Evolutionary conservation across 2,113 vertebrate genomes (phyloP).

Genomic region (Callopanchax toddi): DNA sequence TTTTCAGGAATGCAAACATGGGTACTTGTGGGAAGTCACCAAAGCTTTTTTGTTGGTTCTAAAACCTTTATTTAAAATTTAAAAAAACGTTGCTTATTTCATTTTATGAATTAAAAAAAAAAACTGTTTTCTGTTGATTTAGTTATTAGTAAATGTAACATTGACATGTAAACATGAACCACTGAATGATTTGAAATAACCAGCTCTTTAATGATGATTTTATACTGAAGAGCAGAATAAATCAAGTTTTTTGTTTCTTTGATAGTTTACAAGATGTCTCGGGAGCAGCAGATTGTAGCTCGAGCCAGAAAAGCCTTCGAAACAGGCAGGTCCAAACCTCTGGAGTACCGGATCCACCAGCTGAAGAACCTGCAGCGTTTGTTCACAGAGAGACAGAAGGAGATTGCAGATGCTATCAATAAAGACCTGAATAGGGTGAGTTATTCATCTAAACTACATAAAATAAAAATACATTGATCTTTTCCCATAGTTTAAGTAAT

Average conservation of each 20-base stretch:
- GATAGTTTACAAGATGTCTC: slow-evolving; percentile 73
- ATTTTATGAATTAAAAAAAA: too few species aligned
- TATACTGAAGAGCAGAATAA: too few species aligned
- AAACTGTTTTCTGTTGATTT: too few species aligned
- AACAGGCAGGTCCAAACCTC: slow-evolving; percentile 78
- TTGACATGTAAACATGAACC: too few species aligned
- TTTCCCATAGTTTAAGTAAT: too few species aligned
- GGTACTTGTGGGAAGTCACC: background rate
- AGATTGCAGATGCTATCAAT: slow-evolving; percentile 80
- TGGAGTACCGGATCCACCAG: slow-evolving; percentile 86
- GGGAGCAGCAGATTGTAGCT: slow-evolving; percentile 75
- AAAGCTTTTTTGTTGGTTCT: background rate
- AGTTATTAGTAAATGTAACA: too few species aligned
- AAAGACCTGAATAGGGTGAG: slow-evolving; percentile 88
- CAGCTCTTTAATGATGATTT: too few species aligned
- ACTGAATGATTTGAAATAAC: too few species aligned
- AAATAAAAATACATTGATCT: too few species aligned
- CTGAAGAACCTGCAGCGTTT: slow-evolving; percentile 84
- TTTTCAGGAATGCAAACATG: background rate
- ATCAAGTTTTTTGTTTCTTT: background rate
- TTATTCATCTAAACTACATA: background rate
- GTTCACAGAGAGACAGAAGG: slow-evolving; percentile 79
- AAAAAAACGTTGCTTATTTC: background rate
- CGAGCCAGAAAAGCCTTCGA: slow-evolving; percentile 83
- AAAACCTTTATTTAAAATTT: background rate